Conservation (phyloP, 2,113 vertebrate genomes). For the Solenodon paradoxus region DNA sequence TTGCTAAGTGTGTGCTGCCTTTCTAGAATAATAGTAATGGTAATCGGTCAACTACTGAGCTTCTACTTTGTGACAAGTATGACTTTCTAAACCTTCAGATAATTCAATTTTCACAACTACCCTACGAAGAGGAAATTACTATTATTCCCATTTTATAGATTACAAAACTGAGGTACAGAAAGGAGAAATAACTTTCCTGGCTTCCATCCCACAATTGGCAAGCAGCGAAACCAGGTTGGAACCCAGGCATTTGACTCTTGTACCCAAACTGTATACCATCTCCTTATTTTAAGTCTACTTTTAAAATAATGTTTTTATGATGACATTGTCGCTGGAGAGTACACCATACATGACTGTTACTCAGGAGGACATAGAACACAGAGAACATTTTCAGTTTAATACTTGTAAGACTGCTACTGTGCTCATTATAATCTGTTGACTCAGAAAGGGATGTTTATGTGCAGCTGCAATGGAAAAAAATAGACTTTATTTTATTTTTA, state of each 20-base stretch:
- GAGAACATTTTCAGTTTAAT: not conserved
- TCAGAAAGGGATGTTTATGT: not conserved
- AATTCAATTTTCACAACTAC: not conserved
- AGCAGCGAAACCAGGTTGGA: not conserved
- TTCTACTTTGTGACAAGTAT: fast-evolving
- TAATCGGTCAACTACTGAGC: not conserved
- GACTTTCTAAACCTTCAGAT: not conserved
- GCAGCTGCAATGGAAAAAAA: not conserved
- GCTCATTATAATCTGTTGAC: not conserved
- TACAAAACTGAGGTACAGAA: not conserved
- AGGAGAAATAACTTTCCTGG: not conserved
- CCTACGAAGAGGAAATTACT: not conserved
- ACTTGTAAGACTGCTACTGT: not conserved
- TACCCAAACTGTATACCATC: not conserved
- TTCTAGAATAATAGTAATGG: not conserved
- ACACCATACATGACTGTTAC: fast-evolving
- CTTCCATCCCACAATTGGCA: not conserved
- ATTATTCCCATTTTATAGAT: not conserved
- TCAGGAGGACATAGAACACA: not conserved
- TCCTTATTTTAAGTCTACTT: not conserved
- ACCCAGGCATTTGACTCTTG: not conserved
- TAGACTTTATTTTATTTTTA: not conserved
- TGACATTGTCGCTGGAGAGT: not conserved
- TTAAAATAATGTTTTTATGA: not conserved
- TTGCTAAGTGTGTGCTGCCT: not conserved